Percentiles rank a stretch among this genome's conserved stretches.
These are phyloP conservation scores for Cheilosia urbana DNA, from an alignment of 2,888 invertebrate species.

Conservation along the genomic window DNA sequence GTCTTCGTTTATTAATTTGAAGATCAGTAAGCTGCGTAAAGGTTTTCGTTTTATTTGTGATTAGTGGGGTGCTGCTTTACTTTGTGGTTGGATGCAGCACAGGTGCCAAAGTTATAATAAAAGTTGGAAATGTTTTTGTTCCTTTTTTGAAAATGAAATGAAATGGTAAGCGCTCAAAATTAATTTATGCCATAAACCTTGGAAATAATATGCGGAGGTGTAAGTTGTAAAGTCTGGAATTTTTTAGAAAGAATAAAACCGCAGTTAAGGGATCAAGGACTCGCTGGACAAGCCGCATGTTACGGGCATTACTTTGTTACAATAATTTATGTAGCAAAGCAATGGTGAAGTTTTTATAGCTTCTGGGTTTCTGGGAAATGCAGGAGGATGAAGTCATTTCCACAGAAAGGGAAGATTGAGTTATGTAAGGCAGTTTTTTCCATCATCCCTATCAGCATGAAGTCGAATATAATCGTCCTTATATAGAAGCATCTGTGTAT, in stretches of 20 bases:
- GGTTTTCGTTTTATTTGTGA: slow-evolving; percentile 3
- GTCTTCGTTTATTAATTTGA: slow-evolving; percentile 60
- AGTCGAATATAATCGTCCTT: too few species aligned
- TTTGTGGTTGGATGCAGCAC: background rate
- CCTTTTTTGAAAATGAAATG: background rate
- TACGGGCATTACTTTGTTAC: too few species aligned
- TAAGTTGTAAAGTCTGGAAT: background rate
- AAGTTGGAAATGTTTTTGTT: background rate
- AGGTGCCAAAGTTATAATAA: slow-evolving; percentile 6
- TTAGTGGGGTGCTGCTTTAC: slow-evolving; percentile 4
- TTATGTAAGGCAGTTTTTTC: too few species aligned
- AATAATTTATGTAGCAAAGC: too few species aligned
- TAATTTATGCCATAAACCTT: slow-evolving; percentile 6
- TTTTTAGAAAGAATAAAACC: slow-evolving; percentile 12
- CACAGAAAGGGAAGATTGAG: too few species aligned
- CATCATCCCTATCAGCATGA: too few species aligned
- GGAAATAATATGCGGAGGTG: background rate
- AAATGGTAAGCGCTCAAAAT: background rate
- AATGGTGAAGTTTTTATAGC: too few species aligned
- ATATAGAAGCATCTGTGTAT: too few species aligned
- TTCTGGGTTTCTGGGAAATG: too few species aligned
- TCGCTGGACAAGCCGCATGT: background rate
- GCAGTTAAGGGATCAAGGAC: slow-evolving; percentile 4
- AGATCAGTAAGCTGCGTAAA: slow-evolving; percentile 2
- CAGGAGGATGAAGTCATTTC: too few species aligned